These are phyloP conservation scores for Leucophenga montana DNA, from an alignment of 2,888 invertebrate genomes.

Conservation along the genomic window DNA sequence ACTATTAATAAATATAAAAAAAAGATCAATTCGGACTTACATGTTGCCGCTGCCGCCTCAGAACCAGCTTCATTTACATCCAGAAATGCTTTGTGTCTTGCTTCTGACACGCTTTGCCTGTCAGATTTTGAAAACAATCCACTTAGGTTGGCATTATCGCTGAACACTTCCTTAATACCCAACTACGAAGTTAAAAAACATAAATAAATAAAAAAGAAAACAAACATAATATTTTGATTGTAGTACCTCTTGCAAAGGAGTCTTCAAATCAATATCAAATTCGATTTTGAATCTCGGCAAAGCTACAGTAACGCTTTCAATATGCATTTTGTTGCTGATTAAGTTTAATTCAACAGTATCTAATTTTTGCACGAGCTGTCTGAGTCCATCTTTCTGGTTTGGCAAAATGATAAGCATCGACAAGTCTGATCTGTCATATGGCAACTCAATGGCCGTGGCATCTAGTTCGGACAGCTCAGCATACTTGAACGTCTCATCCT, in stretches of 20 bases:
- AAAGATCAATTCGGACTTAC: constrained; percentile 44
- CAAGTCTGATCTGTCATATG: constrained; percentile 80
- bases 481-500: constrained; percentile 73
- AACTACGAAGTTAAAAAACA: constrained; percentile 74
- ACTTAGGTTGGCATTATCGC: constrained; percentile 75
- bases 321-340: constrained; percentile 73
- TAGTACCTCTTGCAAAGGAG: constrained; percentile 78
- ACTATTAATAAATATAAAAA: neutral
- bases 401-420: constrained; percentile 85
- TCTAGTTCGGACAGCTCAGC: constrained; percentile 72
- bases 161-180: constrained; percentile 81
- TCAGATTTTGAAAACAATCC: constrained; percentile 75
- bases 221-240: no score
- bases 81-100: constrained; percentile 87
- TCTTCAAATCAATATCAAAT: constrained; percentile 77
- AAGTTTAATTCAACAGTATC: constrained; percentile 75
- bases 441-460: constrained; percentile 51
- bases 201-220: neutral
- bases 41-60: constrained; percentile 87
- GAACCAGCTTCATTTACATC: constrained; percentile 90
- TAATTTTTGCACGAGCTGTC: constrained; percentile 77
- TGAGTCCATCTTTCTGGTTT: constrained; percentile 78
- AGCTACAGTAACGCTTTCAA: constrained; percentile 75
- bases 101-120: constrained; percentile 78
- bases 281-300: constrained; percentile 88